These are phyloP conservation scores for Caenorhabditis uteleia DNA, from an alignment of 2,888 invertebrate genomes.

Conservation along the genomic window DNA sequence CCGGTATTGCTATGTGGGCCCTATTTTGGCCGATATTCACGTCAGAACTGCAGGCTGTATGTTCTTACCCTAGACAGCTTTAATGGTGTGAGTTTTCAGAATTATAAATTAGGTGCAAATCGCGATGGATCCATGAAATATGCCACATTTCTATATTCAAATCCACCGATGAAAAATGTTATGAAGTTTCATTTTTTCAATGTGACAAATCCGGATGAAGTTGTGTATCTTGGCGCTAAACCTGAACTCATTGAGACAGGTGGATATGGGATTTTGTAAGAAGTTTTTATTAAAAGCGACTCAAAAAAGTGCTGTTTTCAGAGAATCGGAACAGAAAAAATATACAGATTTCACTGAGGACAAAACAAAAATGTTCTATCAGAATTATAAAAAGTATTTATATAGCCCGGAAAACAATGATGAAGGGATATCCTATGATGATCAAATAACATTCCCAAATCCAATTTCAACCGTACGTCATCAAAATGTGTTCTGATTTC, in stretches of 20 bases:
- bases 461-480: too few relatives aligned
- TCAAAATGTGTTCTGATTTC: too few relatives aligned
- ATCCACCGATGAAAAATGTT: slow-evolving; percentile 42
- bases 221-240: slow-evolving; percentile 51
- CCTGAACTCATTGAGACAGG: slow-evolving; percentile 53
- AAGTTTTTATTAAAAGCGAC: too few relatives aligned
- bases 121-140: slow-evolving; percentile 33
- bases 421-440: too few relatives aligned
- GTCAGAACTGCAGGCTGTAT: slow-evolving; percentile 9
- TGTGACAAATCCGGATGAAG: slow-evolving; percentile 58
- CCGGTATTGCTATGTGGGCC: slow-evolving; percentile 31
- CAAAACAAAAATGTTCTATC: slow-evolving; percentile 53
- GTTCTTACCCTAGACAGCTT: not conserved
- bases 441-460: too few relatives aligned
- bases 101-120: slow-evolving; percentile 24
- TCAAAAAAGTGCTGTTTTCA: slow-evolving; percentile 41
- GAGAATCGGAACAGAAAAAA: slow-evolving; percentile 59
- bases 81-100: slow-evolving; percentile 19
- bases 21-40: slow-evolving; percentile 25
- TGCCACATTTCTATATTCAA: slow-evolving; percentile 35
- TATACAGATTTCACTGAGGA: slow-evolving; percentile 52
- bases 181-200: slow-evolving; percentile 62
- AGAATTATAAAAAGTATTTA: slow-evolving; percentile 60
- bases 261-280: slow-evolving; percentile 53
- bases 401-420: slow-evolving; percentile 43